A percentile compares a stretch with the other conserved stretches of the same genome.
Conservation (phyloP, 2,113 vertebrate species). For the Amblyopsis rosae region DNA sequence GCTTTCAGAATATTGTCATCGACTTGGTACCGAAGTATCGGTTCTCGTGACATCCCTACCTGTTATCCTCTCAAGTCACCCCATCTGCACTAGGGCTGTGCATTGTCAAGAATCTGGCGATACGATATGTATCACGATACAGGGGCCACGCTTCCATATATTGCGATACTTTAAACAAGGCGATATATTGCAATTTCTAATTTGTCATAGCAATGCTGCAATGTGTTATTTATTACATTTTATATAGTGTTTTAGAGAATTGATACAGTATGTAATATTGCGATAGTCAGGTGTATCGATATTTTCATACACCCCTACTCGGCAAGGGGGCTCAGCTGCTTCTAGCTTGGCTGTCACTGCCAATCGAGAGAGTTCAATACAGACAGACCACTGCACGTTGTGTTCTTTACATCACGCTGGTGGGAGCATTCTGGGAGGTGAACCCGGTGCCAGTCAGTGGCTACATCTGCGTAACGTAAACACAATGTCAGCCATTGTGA, state of each 20-base stretch:
- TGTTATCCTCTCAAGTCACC: slow-evolving; percentile 11
- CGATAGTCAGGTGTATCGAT: too few relatives aligned
- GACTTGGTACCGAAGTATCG: too few relatives aligned
- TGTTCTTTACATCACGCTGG: slow-evolving; percentile 17
- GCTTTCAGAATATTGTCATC: too few relatives aligned
- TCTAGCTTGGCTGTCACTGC: slow-evolving; percentile 3
- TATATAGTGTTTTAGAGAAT: neutral
- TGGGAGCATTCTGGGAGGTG: slow-evolving; percentile 6
- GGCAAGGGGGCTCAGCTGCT: slow-evolving; percentile 1
- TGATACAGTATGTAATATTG: too few relatives aligned
- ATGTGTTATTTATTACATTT: too few relatives aligned
- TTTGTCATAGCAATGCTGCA: too few relatives aligned
- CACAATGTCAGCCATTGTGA: slow-evolving; percentile 52
- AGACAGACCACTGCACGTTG: slow-evolving; percentile 9
- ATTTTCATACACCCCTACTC: neutral
- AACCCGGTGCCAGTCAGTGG: slow-evolving; percentile 36
- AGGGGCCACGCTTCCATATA: too few relatives aligned
- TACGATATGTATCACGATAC: too few relatives aligned
- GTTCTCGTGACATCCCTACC: slow-evolving; percentile 9
- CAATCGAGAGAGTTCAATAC: slow-evolving; percentile 23
- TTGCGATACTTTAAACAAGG: too few relatives aligned
- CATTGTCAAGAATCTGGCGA: too few relatives aligned
- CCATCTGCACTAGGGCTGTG: too few relatives aligned
- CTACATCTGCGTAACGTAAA: slow-evolving; percentile 14
- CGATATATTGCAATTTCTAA: too few relatives aligned